These are phyloP conservation scores for Lysandra bellargus DNA, from an alignment of 2,888 invertebrate genomes.

Conservation along the genomic window DNA sequence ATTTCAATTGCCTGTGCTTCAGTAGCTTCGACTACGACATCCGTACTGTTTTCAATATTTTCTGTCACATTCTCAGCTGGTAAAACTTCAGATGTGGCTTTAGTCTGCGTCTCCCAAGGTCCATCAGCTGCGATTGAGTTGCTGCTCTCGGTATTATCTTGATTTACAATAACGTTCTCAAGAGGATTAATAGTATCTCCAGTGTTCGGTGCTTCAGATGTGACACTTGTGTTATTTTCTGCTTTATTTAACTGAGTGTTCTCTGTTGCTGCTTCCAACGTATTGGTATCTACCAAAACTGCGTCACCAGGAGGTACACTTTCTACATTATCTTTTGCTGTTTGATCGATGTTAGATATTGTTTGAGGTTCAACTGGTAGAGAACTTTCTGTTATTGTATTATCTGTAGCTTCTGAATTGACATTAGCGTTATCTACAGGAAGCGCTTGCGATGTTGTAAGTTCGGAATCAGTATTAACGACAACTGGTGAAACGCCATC, in stretches of 20 bases:
- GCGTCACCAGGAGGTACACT: background rate
- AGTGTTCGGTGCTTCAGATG: background rate
- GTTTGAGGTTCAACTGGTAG: constrained; percentile 12
- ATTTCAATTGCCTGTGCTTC: constrained; percentile 26
- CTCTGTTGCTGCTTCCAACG: background rate
- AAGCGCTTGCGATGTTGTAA: background rate
- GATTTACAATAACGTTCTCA: constrained; percentile 1
- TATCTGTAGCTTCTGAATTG: constrained; percentile 23
- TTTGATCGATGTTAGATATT: background rate
- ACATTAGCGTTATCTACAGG: constrained; percentile 30
- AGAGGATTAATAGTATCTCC: background rate
- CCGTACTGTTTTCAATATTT: constrained; percentile 3
- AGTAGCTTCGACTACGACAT: background rate
- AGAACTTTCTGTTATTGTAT: constrained; percentile 32
- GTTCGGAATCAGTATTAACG: background rate
- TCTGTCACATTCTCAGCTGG: background rate
- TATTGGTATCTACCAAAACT: background rate
- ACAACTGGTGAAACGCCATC: constrained; percentile 24
- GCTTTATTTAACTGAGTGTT: background rate
- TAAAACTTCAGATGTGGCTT: background rate
- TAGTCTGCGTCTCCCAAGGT: background rate
- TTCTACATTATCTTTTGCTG: background rate
- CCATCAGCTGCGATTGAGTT: background rate
- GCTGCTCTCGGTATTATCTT: constrained; percentile 2
- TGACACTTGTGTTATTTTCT: constrained; percentile 1